Percentiles rank a stretch among this genome's conserved stretches.
Conservation (phyloP, 2,888 invertebrate genomes). For the Patella pellucida region DNA sequence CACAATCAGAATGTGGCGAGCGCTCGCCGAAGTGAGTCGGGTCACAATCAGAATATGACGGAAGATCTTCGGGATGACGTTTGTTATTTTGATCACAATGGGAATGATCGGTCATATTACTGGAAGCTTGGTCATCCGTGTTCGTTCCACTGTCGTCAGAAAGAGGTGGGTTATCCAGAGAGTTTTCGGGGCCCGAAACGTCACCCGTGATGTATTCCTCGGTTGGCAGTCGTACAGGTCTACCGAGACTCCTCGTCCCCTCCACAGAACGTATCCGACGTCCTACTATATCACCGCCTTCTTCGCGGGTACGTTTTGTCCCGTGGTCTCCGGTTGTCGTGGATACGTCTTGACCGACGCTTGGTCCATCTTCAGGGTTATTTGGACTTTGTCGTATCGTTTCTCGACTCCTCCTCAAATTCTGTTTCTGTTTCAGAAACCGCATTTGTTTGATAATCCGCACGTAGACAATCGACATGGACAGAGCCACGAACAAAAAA, state of each 20-base stretch:
- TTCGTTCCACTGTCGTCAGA: conserved; percentile 17
- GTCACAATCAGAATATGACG: no score
- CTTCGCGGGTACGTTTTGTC: not conserved
- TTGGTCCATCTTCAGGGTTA: no score
- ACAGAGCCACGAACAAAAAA: conserved; percentile 34
- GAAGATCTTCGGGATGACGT: no score
- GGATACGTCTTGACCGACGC: no score
- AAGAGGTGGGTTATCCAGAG: not conserved
- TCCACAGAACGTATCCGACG: not conserved
- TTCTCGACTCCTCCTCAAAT: not conserved
- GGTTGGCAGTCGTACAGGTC: no score
- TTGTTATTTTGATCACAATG: no score
- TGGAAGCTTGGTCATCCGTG: not conserved
- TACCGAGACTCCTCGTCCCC: not conserved
- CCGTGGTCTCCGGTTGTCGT: no score
- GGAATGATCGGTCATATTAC: no score
- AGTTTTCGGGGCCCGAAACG: no score
- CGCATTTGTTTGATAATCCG: conserved; percentile 35
- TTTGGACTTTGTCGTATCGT: not conserved
- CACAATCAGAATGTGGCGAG: no score
- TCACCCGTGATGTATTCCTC: no score
- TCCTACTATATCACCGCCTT: not conserved
- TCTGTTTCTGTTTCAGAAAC: conserved; percentile 17
- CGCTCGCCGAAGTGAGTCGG: no score
- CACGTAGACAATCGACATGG: conserved; percentile 41